Conservation (phyloP, 2,797 vertebrate species). For the Lacerta bilineata region DNA sequence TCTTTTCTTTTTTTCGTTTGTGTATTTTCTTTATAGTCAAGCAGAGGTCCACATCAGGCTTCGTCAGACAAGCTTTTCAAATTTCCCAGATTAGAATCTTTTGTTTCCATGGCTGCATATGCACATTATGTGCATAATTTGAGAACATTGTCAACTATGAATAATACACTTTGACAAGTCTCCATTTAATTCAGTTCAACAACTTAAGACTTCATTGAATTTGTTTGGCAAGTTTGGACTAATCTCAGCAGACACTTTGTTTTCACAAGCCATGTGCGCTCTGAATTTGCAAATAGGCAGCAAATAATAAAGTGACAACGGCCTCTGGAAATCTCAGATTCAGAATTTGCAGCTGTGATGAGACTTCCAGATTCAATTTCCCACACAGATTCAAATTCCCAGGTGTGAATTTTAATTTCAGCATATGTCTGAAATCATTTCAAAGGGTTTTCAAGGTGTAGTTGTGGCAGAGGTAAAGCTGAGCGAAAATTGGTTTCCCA, state of each 20-base stretch:
- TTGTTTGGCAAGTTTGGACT: constrained; percentile 24
- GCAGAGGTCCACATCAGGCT: no score
- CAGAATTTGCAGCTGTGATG: neutral
- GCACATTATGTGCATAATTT: constrained; percentile 2
- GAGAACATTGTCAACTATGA: neutral
- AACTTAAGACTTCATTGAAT: constrained; percentile 19
- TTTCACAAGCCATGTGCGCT: neutral
- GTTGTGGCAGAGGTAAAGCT: neutral
- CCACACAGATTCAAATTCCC: neutral
- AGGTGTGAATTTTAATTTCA: constrained; percentile 5
- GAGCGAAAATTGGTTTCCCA: neutral
- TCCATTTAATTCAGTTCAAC: constrained; percentile 20
- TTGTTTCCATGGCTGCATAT: neutral
- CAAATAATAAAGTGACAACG: neutral
- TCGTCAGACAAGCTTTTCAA: neutral
- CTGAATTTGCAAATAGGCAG: neutral
- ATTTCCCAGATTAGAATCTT: neutral
- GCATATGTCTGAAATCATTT: neutral
- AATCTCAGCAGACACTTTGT: constrained; percentile 21
- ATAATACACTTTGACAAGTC: constrained; percentile 14
- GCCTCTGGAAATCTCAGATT: neutral
- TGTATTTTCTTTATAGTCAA: neutral
- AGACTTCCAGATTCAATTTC: neutral
- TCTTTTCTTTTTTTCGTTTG: constrained; percentile 25
- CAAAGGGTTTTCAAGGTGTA: neutral